Base-by-base conservation (phyloP, 92 coral and sea anemone genomes). In the Blastomussa wellsi region DNA sequence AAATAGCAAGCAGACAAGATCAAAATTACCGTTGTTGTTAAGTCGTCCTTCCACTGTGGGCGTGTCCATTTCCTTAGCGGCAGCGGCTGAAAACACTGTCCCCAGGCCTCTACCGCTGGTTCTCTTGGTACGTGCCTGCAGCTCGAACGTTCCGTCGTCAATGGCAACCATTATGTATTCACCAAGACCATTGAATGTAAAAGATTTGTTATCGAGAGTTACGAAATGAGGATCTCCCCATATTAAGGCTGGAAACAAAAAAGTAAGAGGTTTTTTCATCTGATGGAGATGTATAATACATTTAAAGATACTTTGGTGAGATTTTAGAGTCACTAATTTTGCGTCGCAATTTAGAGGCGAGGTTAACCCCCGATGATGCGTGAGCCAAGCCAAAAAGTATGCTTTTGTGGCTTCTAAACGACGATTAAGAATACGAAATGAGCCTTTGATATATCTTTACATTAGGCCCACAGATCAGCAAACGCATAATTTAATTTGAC, bases 101-200 rank as follows among this genome's bases (percentile, higher is more conserved):
- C 93, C 98, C 39, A 91, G 82, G 24, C 94, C 95, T 31, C 88
- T 70, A 24, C 91, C 92, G 35, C 74, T 74, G 60, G 89, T 88
- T 37, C 80, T 70, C 49, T 29, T 71, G 10, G 94, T 90, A n/a
- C 98, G 89, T 39, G 98, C 95, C 87, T 94, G 98, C 83, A 94
- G 89, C 87, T 88, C 90, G 76, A 94, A 94, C 7, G 84, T 77
- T 32, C 84, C 95, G 82, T 90, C 74, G 69, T 89, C 91, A 57
- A 94, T 73, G 24, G 80, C 47, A 48, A 90, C 79, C 83, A 94
- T 82, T 51, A 92, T 90, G 90, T 90, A 94, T 44, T 92, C 98
- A 48, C 98, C 98, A 62, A 90, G 92, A 12, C 98, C 98, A 79
- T 94, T 94, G 72, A 94, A 94, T 20, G 98, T 94, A 81, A 88